Evolutionary conservation across 2,113 vertebrate genomes (phyloP), one percentile per base, ranked within the genome.

Genomic region (Orycteropus afer): DNA sequence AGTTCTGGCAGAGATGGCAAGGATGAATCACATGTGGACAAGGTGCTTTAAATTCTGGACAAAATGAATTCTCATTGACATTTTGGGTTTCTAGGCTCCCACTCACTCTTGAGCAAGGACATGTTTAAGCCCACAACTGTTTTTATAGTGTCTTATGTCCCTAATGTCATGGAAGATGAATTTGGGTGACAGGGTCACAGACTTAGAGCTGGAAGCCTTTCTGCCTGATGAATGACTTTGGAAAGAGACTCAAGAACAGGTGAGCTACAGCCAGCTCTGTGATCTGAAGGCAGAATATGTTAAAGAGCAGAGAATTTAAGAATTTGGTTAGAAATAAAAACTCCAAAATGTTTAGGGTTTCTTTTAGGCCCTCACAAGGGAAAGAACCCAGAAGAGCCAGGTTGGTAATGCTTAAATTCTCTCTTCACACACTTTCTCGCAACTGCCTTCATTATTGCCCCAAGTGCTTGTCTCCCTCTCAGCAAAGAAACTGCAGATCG

Each of bases 321-420:
- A 51, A 34, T n/a, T 80, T 79, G n/a, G 25, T 88, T 61, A 93
- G 83, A 89, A 96, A 80, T 45, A 49, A 86, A 91, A 94, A 80
- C 40, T 76, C 45, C 18, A 65, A 32, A 76, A 73, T 42, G 81
- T 65, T 65, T 86, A 63, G 86, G 32, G 51, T 93, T 94, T 87
- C 67, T 91, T 84, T 49, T 7, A 40, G 69, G 45, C 12, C 17
- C 73, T 37, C 49, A 55, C 40, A 22, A 32, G 25, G 51, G 22
- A 63, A 59, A 85, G 32, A 82, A 29, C 49, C 29, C 45, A 42
- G 80, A 67, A 18, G 1, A 25, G 59, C 51, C 79, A 79, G 90
- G 45, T 32, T 74, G 91, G 80, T 42, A 53, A 59, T 34, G 25
- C n/a, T 2, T 51, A 47, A 53, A 34, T n/a, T 85, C 78, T 73